Evolutionary conservation across 2,113 vertebrate genomes (phyloP).

Genomic region (Pseudopodoces humilis): DNA sequence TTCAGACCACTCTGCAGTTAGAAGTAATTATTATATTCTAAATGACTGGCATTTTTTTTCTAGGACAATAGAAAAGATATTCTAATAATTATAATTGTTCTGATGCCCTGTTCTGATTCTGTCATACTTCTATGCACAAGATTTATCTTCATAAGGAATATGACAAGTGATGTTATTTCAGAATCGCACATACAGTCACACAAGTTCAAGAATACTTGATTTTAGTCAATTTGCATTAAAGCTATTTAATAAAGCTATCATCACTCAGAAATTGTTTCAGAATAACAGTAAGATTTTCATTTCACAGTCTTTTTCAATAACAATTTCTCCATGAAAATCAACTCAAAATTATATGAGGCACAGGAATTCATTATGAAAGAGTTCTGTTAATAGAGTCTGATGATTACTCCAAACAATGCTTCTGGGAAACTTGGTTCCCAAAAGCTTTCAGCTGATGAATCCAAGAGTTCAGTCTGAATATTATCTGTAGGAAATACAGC

Average conservation of each 20-base stretch:
- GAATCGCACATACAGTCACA: neutral
- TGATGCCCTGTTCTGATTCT: neutral
- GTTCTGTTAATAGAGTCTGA: neutral
- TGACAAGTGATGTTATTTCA: neutral
- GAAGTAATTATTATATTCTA: neutral
- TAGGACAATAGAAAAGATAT: neutral
- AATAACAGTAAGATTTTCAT: neutral
- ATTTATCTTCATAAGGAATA: neutral
- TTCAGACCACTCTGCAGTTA: neutral
- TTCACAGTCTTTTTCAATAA: neutral
- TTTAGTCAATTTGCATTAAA: slow-evolving; percentile 4
- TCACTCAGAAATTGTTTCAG: neutral
- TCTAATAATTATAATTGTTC: neutral
- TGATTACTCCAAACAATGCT: slow-evolving; percentile 11
- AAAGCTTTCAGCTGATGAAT: slow-evolving; percentile 15
- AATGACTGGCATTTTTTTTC: neutral
- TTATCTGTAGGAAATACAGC: neutral
- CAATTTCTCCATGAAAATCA: neutral
- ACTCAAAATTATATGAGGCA: neutral
- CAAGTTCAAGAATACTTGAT: neutral
- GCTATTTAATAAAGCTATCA: neutral
- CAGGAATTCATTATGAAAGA: neutral
- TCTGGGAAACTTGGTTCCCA: neutral
- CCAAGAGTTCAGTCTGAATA: neutral
- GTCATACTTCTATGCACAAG: neutral